Percentiles rank a stretch among this genome's conserved stretches.
Conservation (phyloP, 2,113 vertebrate genomes). For the Chlamydotis undulata region DNA sequence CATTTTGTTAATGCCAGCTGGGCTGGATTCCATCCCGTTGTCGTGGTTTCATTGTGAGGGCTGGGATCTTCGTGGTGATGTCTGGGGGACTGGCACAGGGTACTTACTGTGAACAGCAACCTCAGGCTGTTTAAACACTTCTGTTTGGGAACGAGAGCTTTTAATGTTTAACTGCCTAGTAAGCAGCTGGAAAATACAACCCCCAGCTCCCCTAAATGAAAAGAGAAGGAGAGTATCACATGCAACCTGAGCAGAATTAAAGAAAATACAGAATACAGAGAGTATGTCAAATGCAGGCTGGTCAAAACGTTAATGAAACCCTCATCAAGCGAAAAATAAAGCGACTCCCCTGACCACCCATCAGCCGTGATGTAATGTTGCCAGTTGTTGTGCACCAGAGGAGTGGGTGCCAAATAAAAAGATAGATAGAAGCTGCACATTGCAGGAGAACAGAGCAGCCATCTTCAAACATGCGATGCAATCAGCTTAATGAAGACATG, state of each 20-base stretch:
- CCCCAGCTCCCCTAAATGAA: background rate
- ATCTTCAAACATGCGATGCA: background rate
- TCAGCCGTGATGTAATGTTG: background rate
- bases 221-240: rapidly evolving
- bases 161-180: background rate
- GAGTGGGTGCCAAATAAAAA: background rate
- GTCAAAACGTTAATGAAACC: background rate
- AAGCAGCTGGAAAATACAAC: background rate
- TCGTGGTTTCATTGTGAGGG: background rate
- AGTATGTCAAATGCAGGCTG: background rate
- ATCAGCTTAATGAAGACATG: background rate
- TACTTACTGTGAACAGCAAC: background rate
- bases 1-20: background rate
- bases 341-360: background rate
- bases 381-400: rapidly evolving
- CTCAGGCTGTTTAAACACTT: background rate
- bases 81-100: background rate
- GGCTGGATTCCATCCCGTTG: background rate
- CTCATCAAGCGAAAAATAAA: background rate
- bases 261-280: background rate
- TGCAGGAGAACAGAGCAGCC: background rate
- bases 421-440: background rate
- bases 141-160: background rate
- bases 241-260: background rate
- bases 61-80: background rate